A percentile compares a stretch with the other conserved stretches of the same genome.
phyloP scores from a whole-genome alignment of 1,140 invertebrate species.

The Leptinotarsa lineolata region DNA sequence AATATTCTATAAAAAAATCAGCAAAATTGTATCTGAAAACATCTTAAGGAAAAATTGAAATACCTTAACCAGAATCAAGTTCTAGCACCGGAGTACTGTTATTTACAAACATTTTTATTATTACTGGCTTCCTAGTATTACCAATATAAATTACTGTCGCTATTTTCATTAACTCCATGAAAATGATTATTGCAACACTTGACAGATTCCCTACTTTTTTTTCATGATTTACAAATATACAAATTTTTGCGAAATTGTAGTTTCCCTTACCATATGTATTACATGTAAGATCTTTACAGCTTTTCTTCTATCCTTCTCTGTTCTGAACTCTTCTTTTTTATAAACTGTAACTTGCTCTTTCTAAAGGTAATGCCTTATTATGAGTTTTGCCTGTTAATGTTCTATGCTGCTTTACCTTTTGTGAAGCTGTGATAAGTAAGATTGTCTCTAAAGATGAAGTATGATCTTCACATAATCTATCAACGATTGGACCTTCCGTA shows the following conservation, averaged over 20 bases:
- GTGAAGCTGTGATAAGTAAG: background rate
- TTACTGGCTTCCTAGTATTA: background rate
- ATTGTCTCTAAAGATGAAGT: background rate
- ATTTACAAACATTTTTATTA: background rate
- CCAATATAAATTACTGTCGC: background rate
- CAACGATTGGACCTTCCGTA: background rate
- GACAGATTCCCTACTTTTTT: background rate
- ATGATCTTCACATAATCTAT: background rate
- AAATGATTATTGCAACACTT: background rate
- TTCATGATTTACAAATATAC: background rate
- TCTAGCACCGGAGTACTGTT: background rate
- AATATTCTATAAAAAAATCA: background rate
- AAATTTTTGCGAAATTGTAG: background rate
- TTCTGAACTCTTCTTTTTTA: background rate
- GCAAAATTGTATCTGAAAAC: background rate
- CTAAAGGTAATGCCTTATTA: background rate
- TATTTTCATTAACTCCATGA: background rate
- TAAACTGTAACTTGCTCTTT: background rate
- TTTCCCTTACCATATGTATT: background rate
- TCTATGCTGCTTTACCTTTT: background rate
- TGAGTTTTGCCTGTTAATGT: background rate
- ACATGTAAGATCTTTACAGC: background rate
- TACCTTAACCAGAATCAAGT: background rate
- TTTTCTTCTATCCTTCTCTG: background rate
- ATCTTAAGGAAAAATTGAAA: background rate